Base-by-base conservation (phyloP, 2,113 vertebrate genomes). In the Ia io region DNA sequence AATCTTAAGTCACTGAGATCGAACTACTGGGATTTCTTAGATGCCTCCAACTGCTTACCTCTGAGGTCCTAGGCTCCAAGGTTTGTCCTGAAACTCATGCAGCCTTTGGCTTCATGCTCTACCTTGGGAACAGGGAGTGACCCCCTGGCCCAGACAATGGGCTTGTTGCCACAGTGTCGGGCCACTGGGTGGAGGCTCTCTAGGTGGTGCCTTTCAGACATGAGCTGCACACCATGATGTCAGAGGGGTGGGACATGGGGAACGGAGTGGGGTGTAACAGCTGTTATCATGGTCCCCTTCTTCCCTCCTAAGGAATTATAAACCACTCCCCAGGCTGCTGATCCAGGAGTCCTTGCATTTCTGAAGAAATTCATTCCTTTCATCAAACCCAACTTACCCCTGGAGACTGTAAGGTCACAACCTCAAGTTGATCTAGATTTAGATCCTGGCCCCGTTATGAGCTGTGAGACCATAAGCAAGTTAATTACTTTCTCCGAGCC, bases 21-120 rank as follows among this genome's bases (percentile, higher is more conserved):
- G 71, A 97, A 96, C 92, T 90, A 69, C 67, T 96, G 88, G 88
- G 95, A 96, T 97, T 93, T 95, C 77, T 90, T 90, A 17, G 56
- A 83, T 95, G 61, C 11, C 28, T 96, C 79, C 87, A 80, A 76
- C 7, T 70, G 11, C 59, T 93, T 95, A 87, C 88, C 53, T 96
- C 90, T 93, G 25, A 92, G 47, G 76, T 77, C 91, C 30, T 35
- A 74, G 56, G 6, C 56, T 84, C 79, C 95, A n/a, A 67, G 61
- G 56, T 95, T 37, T 92, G 63, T 28, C 47, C 30, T 88, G 37
- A 95, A 85, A 93, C 49, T 80, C 73, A 95, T 32, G 5, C 14
- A 92, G 42, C 3, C 8, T 47, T 85, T 97, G 95, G 88, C 94
- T 97, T 95, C 53, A 20, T 86, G 79, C 22, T 86, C n/a, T 83